Base-by-base conservation (phyloP, 2,888 invertebrate genomes). In the Drosophila nigritarsus region DNA sequence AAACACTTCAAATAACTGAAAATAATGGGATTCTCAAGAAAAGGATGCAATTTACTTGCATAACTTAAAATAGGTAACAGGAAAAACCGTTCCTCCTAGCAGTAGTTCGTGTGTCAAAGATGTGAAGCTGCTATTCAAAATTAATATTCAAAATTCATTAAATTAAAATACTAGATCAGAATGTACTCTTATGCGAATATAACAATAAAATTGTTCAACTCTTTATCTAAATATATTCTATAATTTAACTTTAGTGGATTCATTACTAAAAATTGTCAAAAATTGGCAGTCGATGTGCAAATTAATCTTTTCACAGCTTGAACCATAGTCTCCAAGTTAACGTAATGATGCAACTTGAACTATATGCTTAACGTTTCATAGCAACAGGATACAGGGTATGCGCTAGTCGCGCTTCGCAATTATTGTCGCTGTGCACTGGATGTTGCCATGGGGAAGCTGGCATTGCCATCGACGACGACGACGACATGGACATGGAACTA, bases 401-500 rank as follows among this genome's bases (percentile, higher is more conserved):
- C 18, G 8, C 2, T n/a, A 50, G 59, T 53, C 45, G 40, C 0
- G 50, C 36, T 36, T 1, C 18, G 15, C 38, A 64, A 50, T 18
- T 49, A 49, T 61, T 62, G 71, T 53, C 65, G 67, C 29, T 69
- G 65, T 32, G 45, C 49, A 53, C 24, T 63, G 59, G 55, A 68
- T 80, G 75, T 73, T 81, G 72, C 77, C 67, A 77, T 55, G 55
- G 55, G 55, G 38, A 55, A 55, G 64, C 40, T 64, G 62, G 67
- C 80, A 75, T 65, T 82, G 73, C 78, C 73, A 77, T 73, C 66
- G 78, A 67, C 73, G 80, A 78, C 78, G 65, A 38, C 53, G 66
- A 48, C 80, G 62, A 69, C 80, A 87, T 66, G 80, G 74, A 84
- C 83, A 83, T 78, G 88, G 86, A 89, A 80, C 88, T 89, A 89